Evolutionary conservation across 2,797 vertebrate species (phyloP), one percentile per base, ranked within the genome.

Genomic region (Channa striata): DNA sequence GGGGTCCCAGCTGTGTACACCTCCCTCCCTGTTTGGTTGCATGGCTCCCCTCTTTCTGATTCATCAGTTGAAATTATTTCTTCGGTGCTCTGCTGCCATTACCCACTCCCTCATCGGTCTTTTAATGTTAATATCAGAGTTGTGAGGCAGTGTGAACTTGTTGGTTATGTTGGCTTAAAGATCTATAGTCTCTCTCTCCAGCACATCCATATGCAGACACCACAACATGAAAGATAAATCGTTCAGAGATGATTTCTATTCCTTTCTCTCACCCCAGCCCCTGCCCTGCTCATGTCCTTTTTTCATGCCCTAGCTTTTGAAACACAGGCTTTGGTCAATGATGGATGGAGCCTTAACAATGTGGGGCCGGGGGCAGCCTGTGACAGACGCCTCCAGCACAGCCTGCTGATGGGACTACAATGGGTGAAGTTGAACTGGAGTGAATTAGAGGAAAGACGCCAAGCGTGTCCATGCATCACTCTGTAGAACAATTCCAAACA

Each of bases 311-410:
- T 17, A 44, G 72, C 61, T 74, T 81, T 79, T 80, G 51, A 82
- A 85, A 59, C 66, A 6, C 54, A 53, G 70, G 49, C 74, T 67
- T 46, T 42, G 51, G 62, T 58, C 53, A 23, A 54, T 91, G 89
- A 92, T 87, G 59, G 82, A 92, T 93, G 80, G 74, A 73, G 59
- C 49, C 50, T 57, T 52, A 84, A 78, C 75, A 72, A 70, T 80
- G 59, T 56, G 19, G 25, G 53, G 72, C 57, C 6, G n/a, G 36
- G 50, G 40, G 36, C 49, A 2, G 44, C 70, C 50, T 59, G 57
- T 83, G 80, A 86, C 80, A 81, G 68, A 90, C 86, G 86, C 67
- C 46, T 74, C 69, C 65, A 56, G 67, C 51, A 8, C 42, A 60
- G 82, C 78, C 82, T 72, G 85, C 73, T 83, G 83, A 84, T 72